Percentiles rank a stretch among this genome's conserved stretches.
Evolutionary conservation across 1,140 invertebrate species (phyloP).

Genomic region (Euwallacea fornicatus): DNA sequence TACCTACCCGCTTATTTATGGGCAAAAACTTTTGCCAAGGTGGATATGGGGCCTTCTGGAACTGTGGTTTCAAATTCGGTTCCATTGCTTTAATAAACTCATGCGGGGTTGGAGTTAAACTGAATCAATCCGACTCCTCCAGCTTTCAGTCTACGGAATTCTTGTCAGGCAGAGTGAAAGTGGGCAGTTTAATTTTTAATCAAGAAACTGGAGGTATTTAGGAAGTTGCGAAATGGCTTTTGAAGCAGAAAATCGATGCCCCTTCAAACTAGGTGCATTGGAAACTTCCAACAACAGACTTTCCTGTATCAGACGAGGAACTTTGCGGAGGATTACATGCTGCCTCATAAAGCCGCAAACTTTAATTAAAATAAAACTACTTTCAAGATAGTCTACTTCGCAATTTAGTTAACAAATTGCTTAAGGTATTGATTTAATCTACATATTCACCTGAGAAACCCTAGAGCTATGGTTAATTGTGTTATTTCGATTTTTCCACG

Average conservation of each 20-base stretch:
- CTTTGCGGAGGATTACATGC: slow-evolving; percentile 11
- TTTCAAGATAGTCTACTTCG: slow-evolving; percentile 4
- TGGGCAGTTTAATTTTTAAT: slow-evolving; percentile 12
- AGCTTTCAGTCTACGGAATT: too few relatives aligned
- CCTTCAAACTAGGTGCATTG: slow-evolving; percentile 8
- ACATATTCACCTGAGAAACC: too few relatives aligned
- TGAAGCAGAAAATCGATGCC: slow-evolving; percentile 16
- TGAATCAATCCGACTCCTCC: too few relatives aligned
- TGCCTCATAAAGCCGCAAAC: slow-evolving; percentile 11
- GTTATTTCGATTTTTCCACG: too few relatives aligned
- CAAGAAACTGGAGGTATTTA: not conserved
- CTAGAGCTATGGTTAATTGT: too few relatives aligned
- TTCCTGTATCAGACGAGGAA: slow-evolving; percentile 6
- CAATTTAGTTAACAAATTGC: not conserved
- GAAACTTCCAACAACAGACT: slow-evolving; percentile 25
- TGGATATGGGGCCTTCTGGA: slow-evolving; percentile 19
- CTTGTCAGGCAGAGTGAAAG: not conserved
- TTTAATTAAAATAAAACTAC: slow-evolving; percentile 24
- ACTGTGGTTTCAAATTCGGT: not conserved
- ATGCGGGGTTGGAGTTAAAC: slow-evolving; percentile 7
- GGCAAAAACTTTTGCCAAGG: slow-evolving; percentile 39
- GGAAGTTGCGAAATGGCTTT: slow-evolving; percentile 5
- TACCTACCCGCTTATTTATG: slow-evolving; percentile 44
- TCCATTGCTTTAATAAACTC: not conserved
- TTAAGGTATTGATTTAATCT: too few relatives aligned